A percentile compares a stretch with the other conserved stretches of the same genome.
Conservation (phyloP, 2,113 vertebrate genomes). For the Microtus pennsylvanicus region DNA sequence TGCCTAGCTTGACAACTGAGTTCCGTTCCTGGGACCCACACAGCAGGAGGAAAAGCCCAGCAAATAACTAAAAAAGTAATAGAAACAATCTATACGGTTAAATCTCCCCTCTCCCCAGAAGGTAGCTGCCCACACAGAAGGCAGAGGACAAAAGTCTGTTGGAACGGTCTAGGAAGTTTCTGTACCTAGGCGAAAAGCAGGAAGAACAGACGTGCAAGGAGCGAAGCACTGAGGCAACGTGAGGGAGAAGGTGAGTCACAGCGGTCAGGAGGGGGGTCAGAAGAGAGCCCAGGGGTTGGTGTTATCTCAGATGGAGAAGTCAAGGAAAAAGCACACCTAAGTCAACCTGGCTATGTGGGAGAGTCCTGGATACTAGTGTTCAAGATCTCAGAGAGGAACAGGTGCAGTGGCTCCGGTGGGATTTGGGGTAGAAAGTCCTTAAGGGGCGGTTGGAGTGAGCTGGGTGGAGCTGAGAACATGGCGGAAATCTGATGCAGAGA, state of each 20-base stretch:
- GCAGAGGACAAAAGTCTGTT: background rate
- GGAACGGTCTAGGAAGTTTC: background rate
- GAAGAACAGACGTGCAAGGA: background rate
- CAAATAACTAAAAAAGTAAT: background rate
- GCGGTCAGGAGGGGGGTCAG: background rate
- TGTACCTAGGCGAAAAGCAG: background rate
- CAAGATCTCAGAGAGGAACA: background rate
- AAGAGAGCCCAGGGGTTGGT: background rate
- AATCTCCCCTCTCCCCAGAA: background rate
- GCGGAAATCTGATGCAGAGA: background rate
- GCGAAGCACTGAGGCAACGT: background rate
- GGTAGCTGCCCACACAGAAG: background rate
- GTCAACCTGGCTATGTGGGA: background rate
- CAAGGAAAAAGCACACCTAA: background rate
- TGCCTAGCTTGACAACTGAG: background rate
- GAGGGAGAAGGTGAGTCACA: too few species aligned
- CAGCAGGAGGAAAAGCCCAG: background rate
- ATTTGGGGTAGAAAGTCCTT: background rate
- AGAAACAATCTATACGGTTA: background rate
- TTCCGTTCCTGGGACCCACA: background rate
- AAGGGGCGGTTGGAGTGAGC: background rate
- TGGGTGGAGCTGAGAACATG: background rate
- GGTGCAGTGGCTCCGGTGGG: background rate
- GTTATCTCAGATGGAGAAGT: background rate
- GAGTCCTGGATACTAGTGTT: background rate